Conservation (phyloP, 2,113 vertebrate species). For the Caloenas nicobarica region DNA sequence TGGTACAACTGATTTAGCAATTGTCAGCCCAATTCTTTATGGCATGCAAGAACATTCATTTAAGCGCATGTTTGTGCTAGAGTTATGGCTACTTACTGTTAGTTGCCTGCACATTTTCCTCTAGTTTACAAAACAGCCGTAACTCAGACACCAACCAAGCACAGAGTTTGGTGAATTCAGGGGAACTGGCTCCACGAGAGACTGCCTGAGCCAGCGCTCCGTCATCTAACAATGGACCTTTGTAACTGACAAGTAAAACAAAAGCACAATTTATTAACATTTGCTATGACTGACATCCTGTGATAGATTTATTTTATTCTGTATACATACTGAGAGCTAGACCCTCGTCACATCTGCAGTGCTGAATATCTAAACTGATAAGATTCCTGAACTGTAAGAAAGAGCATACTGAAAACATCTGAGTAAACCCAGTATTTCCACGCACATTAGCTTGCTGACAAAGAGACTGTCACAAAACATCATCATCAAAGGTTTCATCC, state of each 20-base stretch:
- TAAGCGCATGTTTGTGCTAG: background rate
- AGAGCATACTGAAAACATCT: background rate
- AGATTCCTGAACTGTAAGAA: background rate
- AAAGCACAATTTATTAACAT: slow-evolving; percentile 33
- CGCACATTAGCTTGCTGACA: background rate
- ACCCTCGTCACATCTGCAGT: background rate
- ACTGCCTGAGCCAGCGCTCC: slow-evolving; percentile 85
- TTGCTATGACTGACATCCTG: background rate
- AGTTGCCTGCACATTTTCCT: slow-evolving; percentile 96
- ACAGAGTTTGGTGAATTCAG: slow-evolving; percentile 95
- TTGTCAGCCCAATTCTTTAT: background rate
- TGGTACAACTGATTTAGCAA: background rate
- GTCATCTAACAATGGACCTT: slow-evolving; percentile 93
- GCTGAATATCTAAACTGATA: background rate
- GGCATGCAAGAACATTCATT: background rate
- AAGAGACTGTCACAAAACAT: background rate
- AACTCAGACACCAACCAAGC: slow-evolving; percentile 94
- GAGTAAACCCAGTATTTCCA: background rate
- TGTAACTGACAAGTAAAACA: slow-evolving; percentile 83
- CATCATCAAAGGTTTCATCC: background rate
- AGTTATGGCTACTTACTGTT: slow-evolving; percentile 84
- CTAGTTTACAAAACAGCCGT: slow-evolving; percentile 87
- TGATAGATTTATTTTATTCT: background rate
- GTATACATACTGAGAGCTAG: background rate
- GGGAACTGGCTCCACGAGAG: slow-evolving; percentile 85